phyloP scores from a whole-genome alignment of 2,113 vertebrate genomes.

The Apistogramma diplotaenia region DNA sequence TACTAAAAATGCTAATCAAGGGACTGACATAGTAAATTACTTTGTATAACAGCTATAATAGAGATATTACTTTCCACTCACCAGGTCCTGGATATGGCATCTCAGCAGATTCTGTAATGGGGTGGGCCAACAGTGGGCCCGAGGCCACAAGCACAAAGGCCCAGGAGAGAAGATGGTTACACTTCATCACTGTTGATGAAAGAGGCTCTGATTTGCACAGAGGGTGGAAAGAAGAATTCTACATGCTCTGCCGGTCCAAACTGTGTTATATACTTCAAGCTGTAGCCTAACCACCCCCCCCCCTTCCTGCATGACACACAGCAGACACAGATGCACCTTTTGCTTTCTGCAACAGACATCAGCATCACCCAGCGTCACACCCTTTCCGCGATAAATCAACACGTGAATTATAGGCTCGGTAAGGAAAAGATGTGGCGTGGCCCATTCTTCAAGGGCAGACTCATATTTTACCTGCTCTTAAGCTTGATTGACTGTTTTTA shows the following conservation, averaged over 20 bases:
- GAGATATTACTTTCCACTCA: conserved; percentile 48
- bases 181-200: conserved; percentile 63
- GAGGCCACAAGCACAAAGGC: conserved; percentile 68
- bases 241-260: not conserved
- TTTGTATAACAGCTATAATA: not conserved
- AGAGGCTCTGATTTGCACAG: conserved; percentile 13
- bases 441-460: conserved; percentile 46
- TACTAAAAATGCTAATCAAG: conserved; percentile 11
- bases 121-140: conserved; percentile 67
- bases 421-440: conserved; percentile 46
- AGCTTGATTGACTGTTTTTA: conserved; percentile 62
- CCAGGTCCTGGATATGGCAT: conserved; percentile 70
- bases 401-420: conserved; percentile 65
- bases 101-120: conserved; percentile 72
- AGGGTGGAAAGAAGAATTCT: conserved; percentile 44
- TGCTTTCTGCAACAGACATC: not conserved
- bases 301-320: not conserved
- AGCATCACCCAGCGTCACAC: conserved; percentile 21
- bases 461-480: conserved; percentile 54
- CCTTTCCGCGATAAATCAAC: conserved; percentile 62
- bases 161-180: conserved; percentile 68
- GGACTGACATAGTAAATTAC: not conserved
- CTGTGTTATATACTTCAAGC: conserved; percentile 66
- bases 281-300: not conserved
- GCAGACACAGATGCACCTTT: conserved; percentile 6